A percentile compares a stretch with the other conserved stretches of the same genome.
Conservation (phyloP, 2,888 invertebrate genomes). For the Galerucella nymphaeae region DNA sequence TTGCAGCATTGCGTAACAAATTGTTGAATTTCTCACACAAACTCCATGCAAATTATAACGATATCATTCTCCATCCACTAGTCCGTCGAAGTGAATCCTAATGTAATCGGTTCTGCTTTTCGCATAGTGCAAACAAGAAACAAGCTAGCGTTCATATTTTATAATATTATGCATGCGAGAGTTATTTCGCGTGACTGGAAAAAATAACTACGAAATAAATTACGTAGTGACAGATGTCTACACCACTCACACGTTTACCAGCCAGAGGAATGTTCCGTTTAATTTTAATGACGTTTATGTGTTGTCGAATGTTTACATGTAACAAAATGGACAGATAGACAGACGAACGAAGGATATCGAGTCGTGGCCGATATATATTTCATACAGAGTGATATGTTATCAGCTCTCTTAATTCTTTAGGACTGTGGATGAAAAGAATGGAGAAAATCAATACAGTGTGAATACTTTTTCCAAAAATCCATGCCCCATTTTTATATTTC, state of each 20-base stretch:
- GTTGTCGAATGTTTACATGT: not conserved
- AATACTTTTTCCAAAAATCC: no score
- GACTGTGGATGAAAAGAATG: no score
- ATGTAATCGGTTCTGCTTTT: slow-evolving; percentile 10
- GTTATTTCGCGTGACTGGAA: slow-evolving; percentile 9
- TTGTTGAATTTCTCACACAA: not conserved
- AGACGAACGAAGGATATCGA: not conserved
- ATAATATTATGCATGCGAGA: not conserved
- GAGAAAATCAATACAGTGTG: no score
- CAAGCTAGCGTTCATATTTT: slow-evolving; percentile 1
- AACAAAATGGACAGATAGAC: slow-evolving; percentile 1
- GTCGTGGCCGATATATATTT: not conserved
- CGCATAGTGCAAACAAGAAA: slow-evolving; percentile 6
- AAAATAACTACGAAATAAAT: slow-evolving; percentile 10
- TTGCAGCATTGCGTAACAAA: not conserved
- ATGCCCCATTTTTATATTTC: no score
- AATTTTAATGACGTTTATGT: slow-evolving; percentile 8
- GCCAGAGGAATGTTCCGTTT: slow-evolving; percentile 5
- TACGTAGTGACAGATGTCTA: slow-evolving; percentile 8
- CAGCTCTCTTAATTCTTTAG: no score
- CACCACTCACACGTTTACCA: slow-evolving; percentile 3
- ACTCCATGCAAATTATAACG: slow-evolving; percentile 1
- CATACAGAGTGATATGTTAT: not conserved
- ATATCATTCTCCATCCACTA: not conserved
- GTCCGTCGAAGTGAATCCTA: slow-evolving; percentile 3